These are phyloP conservation scores for Manacus vitellinus DNA, from an alignment of 2,113 vertebrate genomes.

Conservation along the genomic window DNA sequence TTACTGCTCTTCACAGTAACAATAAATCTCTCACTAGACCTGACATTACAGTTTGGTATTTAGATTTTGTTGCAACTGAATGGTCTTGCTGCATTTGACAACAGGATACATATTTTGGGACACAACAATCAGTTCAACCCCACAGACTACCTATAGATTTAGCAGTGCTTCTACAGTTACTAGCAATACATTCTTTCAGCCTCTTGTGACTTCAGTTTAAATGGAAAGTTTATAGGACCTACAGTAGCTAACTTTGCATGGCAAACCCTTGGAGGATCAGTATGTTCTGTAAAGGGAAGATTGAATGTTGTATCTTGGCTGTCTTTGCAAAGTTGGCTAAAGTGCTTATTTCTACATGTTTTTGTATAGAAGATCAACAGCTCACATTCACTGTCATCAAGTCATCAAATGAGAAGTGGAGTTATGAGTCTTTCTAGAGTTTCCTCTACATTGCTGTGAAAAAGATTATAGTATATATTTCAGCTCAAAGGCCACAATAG, in stretches of 20 bases:
- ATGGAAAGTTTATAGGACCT: not conserved
- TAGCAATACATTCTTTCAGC: not conserved
- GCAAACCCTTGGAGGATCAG: not conserved
- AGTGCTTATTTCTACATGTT: not conserved
- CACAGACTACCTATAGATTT: not conserved
- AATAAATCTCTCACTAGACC: not conserved
- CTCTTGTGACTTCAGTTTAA: not conserved
- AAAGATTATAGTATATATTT: not conserved
- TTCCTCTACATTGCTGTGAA: not conserved
- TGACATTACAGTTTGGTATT: not conserved
- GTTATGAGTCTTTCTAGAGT: not conserved
- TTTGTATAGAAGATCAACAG: not conserved
- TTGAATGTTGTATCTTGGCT: not conserved
- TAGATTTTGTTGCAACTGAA: not conserved
- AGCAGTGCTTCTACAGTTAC: not conserved
- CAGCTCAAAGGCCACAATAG: not conserved
- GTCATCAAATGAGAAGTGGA: not conserved
- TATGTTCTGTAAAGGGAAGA: not conserved
- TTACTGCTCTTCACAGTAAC: not conserved
- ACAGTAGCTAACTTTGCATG: not conserved
- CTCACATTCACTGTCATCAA: not conserved
- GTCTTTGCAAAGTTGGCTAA: not conserved
- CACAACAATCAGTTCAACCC: not conserved
- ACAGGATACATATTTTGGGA: not conserved
- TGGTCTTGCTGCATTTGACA: not conserved